Evolutionary conservation across 1,140 invertebrate species (phyloP), one percentile per base, ranked within the genome.

Genomic region (Panagrolaimus sp.): DNA sequence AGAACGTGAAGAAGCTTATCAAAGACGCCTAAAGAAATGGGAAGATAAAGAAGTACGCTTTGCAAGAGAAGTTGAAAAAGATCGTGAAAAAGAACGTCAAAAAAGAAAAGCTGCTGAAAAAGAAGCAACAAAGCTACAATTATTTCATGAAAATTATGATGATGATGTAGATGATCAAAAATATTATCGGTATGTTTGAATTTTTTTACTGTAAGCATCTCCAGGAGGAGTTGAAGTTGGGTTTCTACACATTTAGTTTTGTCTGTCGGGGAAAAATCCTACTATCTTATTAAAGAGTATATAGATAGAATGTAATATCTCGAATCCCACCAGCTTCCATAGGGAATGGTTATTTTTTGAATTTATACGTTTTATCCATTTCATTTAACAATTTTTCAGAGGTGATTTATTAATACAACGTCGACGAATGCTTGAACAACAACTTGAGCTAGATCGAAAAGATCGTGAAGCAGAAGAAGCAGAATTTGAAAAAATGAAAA

Each of bases 111-210:
- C 63, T 14, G 42, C 69, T 63, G 45, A 72, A 43, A 51, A 62
- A 70, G 93, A 98, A 85, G 93, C 92, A 0, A 92, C 92, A 84
- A 87, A 91, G 47, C 86, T 98, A 13, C 94, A 95, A 84, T 92
- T 98, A 86, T 98, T 98, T 83, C 87, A 98, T 9, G 94, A 98
- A 85, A 95, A 98, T 84, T 98, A 98, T 83, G 93, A 97, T 84
- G 95, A 98, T 84, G 92, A 97, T 84, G 87, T 92, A 62, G 93
- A 97, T 84, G 96, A 98, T 84, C 87, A 90, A 31, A 96, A 96
- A 84, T 98, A 92, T 86, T 98, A 96, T 85, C 94, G 92, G 89
- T 90, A 84, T 85, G 85, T 46, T 43, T n/a, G n/a, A n/a, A n/a
- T n/a, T n/a, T n/a, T n/a, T n/a, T n/a, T n/a, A n/a, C n/a, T n/a